phyloP scores from a whole-genome alignment of 2,888 invertebrate species.

The Drosophila kanekoi region DNA sequence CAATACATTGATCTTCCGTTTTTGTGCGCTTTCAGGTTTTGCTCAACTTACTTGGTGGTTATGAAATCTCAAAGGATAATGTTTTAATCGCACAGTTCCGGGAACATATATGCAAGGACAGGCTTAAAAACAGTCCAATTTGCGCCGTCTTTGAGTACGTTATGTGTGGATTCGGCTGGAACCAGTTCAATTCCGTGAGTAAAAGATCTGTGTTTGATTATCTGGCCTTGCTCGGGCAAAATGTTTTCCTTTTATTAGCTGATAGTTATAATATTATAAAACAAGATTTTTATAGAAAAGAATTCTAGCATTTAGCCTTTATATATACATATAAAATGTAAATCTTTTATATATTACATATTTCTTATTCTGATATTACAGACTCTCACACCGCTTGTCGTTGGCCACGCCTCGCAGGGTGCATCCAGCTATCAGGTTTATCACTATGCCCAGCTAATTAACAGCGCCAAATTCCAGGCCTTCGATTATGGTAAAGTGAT shows the following conservation, averaged over 20 bases:
- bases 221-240: no score
- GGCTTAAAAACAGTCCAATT: slow-evolving; percentile 9
- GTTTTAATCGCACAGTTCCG: slow-evolving; percentile 43
- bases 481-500: slow-evolving; percentile 86
- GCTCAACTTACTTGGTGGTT: slow-evolving; percentile 51
- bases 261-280: no score
- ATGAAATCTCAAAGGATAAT: slow-evolving; percentile 30
- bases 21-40: slow-evolving; percentile 28
- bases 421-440: slow-evolving; percentile 85
- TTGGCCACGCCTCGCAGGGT: slow-evolving; percentile 87
- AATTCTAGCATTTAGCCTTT: no score
- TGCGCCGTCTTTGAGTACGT: slow-evolving; percentile 56
- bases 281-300: no score
- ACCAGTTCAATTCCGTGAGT: slow-evolving; percentile 41
- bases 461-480: slow-evolving; percentile 79
- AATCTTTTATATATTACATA: no score
- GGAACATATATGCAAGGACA: slow-evolving; percentile 34
- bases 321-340: no score
- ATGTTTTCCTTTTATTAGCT: no score
- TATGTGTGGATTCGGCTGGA: slow-evolving; percentile 60
- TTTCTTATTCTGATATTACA: slow-evolving; percentile 63
- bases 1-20: neutral
- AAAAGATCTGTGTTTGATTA: no score
- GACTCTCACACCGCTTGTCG: slow-evolving; percentile 87
- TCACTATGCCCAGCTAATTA: slow-evolving; percentile 86